Conservation (phyloP, 2,113 vertebrate genomes). For the Urocynchramus pylzowi region DNA sequence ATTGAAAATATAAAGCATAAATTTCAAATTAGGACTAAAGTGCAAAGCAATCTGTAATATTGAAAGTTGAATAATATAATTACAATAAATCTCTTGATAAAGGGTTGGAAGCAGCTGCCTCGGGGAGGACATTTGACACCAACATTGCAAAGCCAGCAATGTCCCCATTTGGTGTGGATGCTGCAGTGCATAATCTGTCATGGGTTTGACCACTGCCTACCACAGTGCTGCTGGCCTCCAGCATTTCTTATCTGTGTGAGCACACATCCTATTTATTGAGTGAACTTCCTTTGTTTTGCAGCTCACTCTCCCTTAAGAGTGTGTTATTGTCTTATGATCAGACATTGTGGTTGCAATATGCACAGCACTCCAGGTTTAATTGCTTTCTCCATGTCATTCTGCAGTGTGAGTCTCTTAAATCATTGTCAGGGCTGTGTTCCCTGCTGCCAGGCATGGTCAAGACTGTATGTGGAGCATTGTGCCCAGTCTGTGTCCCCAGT, state of each 20-base stretch:
- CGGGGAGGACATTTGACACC: accelerated
- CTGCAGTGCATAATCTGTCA: not conserved
- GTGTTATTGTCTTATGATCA: not conserved
- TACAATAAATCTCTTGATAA: not conserved
- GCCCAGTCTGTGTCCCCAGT: not conserved
- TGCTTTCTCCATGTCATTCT: not conserved
- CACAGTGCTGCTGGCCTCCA: not conserved
- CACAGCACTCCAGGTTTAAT: not conserved
- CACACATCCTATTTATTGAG: not conserved
- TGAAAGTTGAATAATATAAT: not conserved
- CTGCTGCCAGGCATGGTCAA: not conserved
- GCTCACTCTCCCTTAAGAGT: not conserved
- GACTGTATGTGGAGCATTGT: not conserved
- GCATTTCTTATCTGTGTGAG: not conserved
- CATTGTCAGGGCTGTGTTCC: not conserved
- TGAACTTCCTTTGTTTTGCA: not conserved
- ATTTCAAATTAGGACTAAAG: not conserved
- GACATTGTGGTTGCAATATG: accelerated
- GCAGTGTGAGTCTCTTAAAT: not conserved
- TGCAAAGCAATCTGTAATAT: not conserved
- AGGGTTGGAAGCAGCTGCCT: not conserved
- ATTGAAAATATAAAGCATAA: not conserved
- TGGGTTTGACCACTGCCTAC: accelerated
- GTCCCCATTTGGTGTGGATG: not conserved
- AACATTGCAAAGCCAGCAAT: not conserved